Percentiles rank a stretch among this genome's conserved stretches.
Evolutionary conservation across 2,113 vertebrate genomes (phyloP).

Genomic region (Turdus rufiventris): DNA sequence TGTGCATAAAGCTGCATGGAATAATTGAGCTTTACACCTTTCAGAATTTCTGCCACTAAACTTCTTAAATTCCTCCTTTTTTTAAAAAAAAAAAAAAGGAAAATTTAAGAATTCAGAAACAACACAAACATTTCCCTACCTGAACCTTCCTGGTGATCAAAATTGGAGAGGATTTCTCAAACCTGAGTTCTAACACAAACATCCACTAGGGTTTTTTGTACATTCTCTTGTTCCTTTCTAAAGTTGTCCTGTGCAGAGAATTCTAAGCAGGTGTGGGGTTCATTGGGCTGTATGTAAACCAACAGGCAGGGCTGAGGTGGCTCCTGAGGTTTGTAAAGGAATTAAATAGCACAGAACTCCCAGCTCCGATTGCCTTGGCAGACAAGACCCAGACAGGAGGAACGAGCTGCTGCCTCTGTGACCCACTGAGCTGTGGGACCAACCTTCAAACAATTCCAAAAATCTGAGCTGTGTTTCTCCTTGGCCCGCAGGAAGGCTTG

Average conservation of each 20-base stretch:
- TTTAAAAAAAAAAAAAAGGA: not conserved
- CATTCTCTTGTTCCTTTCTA: not conserved
- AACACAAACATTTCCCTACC: not conserved
- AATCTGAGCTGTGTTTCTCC: rapidly evolving
- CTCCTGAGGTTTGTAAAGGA: not conserved
- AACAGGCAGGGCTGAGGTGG: not conserved
- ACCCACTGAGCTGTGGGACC: not conserved
- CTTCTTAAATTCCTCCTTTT: not conserved
- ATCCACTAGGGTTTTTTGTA: too few species aligned
- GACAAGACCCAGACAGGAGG: not conserved
- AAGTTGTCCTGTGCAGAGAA: not conserved
- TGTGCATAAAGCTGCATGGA: not conserved
- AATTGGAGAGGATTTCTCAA: not conserved
- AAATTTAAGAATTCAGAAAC: not conserved
- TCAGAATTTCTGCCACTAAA: not conserved
- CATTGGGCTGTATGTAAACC: not conserved
- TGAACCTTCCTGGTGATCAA: not conserved
- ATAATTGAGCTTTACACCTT: not conserved
- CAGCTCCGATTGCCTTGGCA: not conserved
- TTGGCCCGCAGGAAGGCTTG: not conserved
- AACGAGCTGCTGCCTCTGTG: not conserved
- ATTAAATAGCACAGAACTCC: not conserved
- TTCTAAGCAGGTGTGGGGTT: not conserved
- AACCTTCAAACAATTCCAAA: not conserved
- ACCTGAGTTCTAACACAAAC: not conserved